Evolutionary conservation across 2,797 vertebrate genomes (phyloP).

Genomic region (Bradypodion pumilum): DNA sequence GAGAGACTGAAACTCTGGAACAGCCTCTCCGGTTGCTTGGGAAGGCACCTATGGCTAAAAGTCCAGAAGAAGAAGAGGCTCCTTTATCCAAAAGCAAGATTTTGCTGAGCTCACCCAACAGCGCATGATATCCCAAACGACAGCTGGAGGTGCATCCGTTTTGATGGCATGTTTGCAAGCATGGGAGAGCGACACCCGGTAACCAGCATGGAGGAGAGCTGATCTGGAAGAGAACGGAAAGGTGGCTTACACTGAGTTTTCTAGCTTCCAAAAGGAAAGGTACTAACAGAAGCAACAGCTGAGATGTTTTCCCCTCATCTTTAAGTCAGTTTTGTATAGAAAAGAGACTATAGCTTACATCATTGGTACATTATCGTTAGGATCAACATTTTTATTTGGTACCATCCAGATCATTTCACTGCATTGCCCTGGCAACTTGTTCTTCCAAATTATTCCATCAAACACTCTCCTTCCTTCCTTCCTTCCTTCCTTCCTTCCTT

Average conservation of each 20-base stretch:
- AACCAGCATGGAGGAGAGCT: slow-evolving; percentile 86
- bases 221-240: slow-evolving; percentile 75
- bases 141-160: slow-evolving; percentile 82
- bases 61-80: background rate
- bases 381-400: background rate
- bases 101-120: slow-evolving; percentile 86
- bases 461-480: background rate
- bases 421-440: background rate
- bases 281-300: background rate
- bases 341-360: background rate
- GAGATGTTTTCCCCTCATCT: background rate
- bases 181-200: slow-evolving; percentile 89
- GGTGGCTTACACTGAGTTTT: background rate
- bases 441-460: background rate
- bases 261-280: background rate
- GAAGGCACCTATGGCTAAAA: background rate
- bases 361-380: background rate
- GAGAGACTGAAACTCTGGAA: background rate
- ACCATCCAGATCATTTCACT: background rate
- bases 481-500: too few species aligned
- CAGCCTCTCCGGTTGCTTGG: background rate
- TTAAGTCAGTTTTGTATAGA: background rate
- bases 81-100: background rate
- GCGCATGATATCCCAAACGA: slow-evolving; percentile 92
- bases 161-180: slow-evolving; percentile 91